These are phyloP conservation scores for Bombus soroeensis DNA, from an alignment of 1,140 invertebrate genomes.

Conservation along the genomic window DNA sequence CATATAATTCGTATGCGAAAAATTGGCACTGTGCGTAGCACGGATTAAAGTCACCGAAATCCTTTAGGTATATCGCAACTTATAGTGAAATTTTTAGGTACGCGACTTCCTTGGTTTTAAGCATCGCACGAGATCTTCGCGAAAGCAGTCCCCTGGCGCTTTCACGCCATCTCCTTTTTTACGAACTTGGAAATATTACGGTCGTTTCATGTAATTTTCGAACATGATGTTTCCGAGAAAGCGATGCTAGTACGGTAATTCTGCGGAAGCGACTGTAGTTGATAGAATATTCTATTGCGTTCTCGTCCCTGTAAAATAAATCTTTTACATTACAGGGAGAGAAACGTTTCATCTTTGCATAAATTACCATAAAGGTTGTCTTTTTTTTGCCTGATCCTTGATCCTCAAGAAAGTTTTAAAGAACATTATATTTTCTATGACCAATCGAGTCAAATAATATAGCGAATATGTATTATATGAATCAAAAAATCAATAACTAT, in stretches of 20 bases:
- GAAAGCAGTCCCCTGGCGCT: not conserved
- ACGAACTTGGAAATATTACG: slow-evolving; percentile 3
- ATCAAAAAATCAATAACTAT: too few relatives aligned
- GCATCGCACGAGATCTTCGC: not conserved
- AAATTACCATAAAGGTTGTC: not conserved
- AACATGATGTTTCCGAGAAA: not conserved
- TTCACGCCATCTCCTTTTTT: not conserved
- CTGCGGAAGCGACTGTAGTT: not conserved
- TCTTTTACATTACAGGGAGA: too few relatives aligned
- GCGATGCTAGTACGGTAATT: slow-evolving; percentile 1
- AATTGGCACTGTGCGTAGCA: too few relatives aligned
- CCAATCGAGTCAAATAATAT: too few relatives aligned
- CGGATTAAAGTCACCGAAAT: too few relatives aligned
- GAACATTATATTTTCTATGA: too few relatives aligned
- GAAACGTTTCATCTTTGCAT: not conserved
- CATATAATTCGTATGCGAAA: too few relatives aligned
- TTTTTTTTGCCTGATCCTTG: not conserved
- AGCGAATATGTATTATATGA: too few relatives aligned
- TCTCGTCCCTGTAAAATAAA: not conserved
- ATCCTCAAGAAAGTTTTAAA: too few relatives aligned
- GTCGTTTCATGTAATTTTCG: not conserved
- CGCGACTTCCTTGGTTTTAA: not conserved
- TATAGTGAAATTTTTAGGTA: too few relatives aligned
- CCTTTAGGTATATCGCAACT: too few relatives aligned
- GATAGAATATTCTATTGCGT: slow-evolving; percentile 18